Conservation (phyloP, 2,888 invertebrate species). For the Melitaea athalia region DNA sequence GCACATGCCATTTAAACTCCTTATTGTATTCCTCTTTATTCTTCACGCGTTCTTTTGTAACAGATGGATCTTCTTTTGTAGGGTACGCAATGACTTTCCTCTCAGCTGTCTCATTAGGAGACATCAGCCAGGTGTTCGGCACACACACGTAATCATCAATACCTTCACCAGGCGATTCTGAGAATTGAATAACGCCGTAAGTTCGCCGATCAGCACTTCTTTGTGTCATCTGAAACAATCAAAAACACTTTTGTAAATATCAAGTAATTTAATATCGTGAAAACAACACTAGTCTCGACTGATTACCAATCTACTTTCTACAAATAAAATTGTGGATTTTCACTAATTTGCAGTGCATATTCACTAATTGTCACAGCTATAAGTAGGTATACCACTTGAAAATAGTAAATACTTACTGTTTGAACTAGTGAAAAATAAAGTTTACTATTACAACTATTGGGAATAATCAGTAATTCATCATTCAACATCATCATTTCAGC, state of each 20-base stretch:
- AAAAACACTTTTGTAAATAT: background rate
- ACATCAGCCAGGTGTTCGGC: conserved; percentile 23
- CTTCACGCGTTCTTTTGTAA: background rate
- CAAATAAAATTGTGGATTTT: no score
- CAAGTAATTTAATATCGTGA: background rate
- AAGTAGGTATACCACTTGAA: no score
- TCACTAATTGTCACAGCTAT: no score
- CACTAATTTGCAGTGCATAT: no score
- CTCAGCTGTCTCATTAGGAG: background rate
- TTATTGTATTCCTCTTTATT: background rate
- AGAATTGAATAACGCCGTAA: conserved; percentile 19
- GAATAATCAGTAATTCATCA: no score
- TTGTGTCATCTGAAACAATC: background rate
- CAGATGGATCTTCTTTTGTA: background rate
- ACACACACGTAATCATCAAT: conserved; percentile 33
- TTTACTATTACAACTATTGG: no score
- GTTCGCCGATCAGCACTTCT: background rate
- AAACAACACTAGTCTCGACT: no score
- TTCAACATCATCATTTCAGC: no score
- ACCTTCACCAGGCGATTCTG: conserved; percentile 27
- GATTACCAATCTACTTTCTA: no score
- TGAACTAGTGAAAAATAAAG: no score
- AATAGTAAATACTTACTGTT: no score
- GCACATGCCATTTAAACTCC: background rate
- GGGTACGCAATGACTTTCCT: background rate